Evolutionary conservation across 2,797 vertebrate genomes (phyloP).

Genomic region (Danio choprae): DNA sequence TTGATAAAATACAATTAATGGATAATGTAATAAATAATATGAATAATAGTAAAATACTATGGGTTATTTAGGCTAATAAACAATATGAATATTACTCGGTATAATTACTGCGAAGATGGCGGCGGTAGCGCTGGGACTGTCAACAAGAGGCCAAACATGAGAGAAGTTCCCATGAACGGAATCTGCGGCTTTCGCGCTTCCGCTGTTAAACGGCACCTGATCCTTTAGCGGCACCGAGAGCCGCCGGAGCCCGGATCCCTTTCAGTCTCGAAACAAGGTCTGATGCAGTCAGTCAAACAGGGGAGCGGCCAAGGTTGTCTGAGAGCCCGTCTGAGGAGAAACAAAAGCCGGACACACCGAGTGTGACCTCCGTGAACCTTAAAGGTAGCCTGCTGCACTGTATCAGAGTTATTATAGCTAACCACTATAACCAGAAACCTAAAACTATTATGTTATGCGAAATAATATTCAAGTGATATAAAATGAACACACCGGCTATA

Average conservation of each 20-base stretch:
- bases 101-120: no score
- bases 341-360: slow-evolving; percentile 6
- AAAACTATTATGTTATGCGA: no score
- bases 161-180: slow-evolving; percentile 49
- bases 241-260: slow-evolving; percentile 17
- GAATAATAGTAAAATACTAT: no score
- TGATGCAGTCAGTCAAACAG: slow-evolving; percentile 24
- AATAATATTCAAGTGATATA: no score
- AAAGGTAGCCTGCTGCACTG: background rate
- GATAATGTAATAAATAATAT: no score
- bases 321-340: slow-evolving; percentile 44
- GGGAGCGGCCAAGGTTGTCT: slow-evolving; percentile 30
- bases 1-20: no score
- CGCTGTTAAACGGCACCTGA: slow-evolving; percentile 55
- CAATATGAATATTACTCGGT: no score
- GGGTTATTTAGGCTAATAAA: no score
- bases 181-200: slow-evolving; percentile 52
- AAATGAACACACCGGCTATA: no score
- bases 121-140: slow-evolving; percentile 37
- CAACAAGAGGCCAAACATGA: slow-evolving; percentile 45
- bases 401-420: no score
- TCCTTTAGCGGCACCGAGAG: slow-evolving; percentile 40
- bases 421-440: no score
- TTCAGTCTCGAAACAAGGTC: slow-evolving; percentile 39
- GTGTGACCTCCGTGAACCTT: slow-evolving; percentile 11